Percentiles rank a stretch among this genome's conserved stretches.
Evolutionary conservation across 2,888 invertebrate species (phyloP).

Genomic region (Muscina levida): DNA sequence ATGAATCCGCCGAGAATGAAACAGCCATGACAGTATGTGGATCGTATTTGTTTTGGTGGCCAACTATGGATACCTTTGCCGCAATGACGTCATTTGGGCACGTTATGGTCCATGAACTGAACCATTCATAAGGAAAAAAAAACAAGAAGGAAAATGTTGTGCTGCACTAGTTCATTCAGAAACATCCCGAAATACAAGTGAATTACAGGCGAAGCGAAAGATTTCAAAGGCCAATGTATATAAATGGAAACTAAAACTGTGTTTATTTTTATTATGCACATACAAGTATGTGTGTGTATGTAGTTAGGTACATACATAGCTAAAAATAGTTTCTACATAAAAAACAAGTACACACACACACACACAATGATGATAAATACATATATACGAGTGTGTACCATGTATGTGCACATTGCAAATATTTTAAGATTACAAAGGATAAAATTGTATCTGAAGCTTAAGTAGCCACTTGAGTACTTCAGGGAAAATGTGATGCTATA

Average conservation of each 20-base stretch:
- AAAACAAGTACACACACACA: slow-evolving; percentile 24
- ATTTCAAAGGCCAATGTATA: no score
- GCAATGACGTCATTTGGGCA: slow-evolving; percentile 22
- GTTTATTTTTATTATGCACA: no score
- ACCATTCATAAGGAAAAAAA: not conserved
- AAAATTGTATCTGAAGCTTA: no score
- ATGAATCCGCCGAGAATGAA: slow-evolving; percentile 1
- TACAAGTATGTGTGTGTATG: no score
- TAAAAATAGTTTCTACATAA: slow-evolving; percentile 32
- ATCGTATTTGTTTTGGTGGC: slow-evolving; percentile 3
- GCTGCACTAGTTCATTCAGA: slow-evolving; percentile 26
- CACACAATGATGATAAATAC: slow-evolving; percentile 23
- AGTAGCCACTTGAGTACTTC: no score
- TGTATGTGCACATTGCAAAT: no score
- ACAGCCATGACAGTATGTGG: not conserved
- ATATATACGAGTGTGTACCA: no score
- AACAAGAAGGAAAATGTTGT: slow-evolving; percentile 7
- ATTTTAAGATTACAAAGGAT: no score
- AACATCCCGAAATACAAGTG: slow-evolving; percentile 12
- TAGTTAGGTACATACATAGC: no score
- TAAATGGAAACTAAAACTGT: no score
- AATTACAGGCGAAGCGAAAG: not conserved
- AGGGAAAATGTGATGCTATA: no score
- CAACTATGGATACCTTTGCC: slow-evolving; percentile 22
- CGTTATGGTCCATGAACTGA: no score